These are phyloP conservation scores for Hemiscyllium ocellatum DNA, from an alignment of 2,113 vertebrate species.

Conservation along the genomic window DNA sequence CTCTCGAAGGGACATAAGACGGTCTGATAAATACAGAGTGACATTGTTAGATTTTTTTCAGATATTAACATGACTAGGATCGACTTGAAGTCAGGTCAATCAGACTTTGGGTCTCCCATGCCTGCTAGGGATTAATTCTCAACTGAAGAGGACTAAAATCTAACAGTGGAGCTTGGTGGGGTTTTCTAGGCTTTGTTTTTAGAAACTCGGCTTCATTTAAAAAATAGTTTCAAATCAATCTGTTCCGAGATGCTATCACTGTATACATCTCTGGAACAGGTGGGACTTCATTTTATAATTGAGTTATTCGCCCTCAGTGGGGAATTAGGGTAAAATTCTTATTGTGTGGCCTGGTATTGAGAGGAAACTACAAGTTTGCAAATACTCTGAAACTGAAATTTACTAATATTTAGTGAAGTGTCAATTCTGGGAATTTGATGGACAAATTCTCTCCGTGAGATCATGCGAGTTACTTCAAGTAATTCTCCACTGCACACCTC, in stretches of 20 bases:
- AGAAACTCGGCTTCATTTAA: not conserved
- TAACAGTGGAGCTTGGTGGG: not conserved
- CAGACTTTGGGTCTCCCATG: no score
- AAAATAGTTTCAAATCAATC: no score
- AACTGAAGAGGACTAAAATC: not conserved
- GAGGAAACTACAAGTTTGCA: not conserved
- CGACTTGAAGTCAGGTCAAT: not conserved
- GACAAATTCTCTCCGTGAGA: no score
- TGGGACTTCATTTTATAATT: not conserved
- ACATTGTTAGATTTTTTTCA: not conserved
- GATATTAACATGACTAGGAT: not conserved
- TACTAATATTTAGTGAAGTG: no score
- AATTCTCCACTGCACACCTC: no score
- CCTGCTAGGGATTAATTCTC: not conserved
- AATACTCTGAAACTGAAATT: not conserved
- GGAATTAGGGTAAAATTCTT: not conserved
- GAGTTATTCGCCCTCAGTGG: not conserved
- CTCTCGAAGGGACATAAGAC: not conserved
- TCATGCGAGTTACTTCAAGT: no score
- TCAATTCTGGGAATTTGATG: no score
- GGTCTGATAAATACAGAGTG: not conserved
- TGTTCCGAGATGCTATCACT: no score
- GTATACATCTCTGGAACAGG: no score
- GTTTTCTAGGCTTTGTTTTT: not conserved
- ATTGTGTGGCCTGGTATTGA: not conserved